A percentile compares a stretch with the other conserved stretches of the same genome.
Conservation (phyloP, 1,140 invertebrate genomes). For the Battus philenor region DNA sequence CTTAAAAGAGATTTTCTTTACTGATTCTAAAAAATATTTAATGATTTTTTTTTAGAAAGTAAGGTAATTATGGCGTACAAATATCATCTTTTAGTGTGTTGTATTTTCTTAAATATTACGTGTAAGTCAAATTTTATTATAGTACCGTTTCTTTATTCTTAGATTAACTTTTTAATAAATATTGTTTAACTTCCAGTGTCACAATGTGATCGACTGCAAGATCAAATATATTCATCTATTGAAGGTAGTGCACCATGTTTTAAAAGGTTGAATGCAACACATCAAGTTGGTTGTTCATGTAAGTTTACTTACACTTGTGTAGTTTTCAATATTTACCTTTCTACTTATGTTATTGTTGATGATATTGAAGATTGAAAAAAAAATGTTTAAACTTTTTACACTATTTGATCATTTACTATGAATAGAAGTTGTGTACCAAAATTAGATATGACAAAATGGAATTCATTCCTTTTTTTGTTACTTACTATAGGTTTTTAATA, state of each 20-base stretch:
- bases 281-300: constrained; percentile 95
- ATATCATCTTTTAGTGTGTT: neutral
- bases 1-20: too few relatives aligned
- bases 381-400: too few relatives aligned
- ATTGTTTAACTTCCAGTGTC: constrained; percentile 19
- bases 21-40: too few relatives aligned
- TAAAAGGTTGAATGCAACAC: constrained; percentile 91
- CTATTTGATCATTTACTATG: too few relatives aligned
- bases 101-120: neutral
- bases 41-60: neutral
- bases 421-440: too few relatives aligned
- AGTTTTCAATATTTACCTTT: too few relatives aligned
- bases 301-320: too few relatives aligned
- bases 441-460: too few relatives aligned
- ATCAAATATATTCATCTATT: constrained; percentile 89
- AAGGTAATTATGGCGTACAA: neutral
- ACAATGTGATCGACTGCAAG: constrained; percentile 79
- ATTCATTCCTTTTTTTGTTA: too few relatives aligned
- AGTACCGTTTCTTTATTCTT: neutral
- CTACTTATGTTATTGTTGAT: too few relatives aligned
- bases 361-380: too few relatives aligned
- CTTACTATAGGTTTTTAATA: too few relatives aligned
- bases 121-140: neutral
- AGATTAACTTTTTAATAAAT: neutral
- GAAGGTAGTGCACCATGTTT: constrained; percentile 87